Percentiles rank a stretch among this genome's conserved stretches.
Conservation (phyloP, 2,113 vertebrate genomes). For the Lanius ludovicianus region DNA sequence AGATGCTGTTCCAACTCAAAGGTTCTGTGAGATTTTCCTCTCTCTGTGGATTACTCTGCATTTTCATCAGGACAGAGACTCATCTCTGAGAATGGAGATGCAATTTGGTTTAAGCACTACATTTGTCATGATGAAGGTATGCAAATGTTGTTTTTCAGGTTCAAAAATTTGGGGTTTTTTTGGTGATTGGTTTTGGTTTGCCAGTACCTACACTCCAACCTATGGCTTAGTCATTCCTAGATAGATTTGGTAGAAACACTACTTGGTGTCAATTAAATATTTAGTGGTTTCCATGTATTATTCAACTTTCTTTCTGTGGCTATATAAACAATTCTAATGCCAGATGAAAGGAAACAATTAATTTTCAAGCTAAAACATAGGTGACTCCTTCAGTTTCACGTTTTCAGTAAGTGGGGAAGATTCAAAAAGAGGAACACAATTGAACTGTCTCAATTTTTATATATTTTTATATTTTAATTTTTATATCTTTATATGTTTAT, state of each 20-base stretch:
- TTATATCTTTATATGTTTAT: background rate
- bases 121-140: background rate
- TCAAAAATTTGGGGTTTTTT: background rate
- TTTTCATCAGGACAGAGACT: background rate
- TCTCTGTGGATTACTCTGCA: background rate
- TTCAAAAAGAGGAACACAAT: background rate
- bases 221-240: background rate
- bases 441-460: background rate
- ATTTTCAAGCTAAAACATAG: background rate
- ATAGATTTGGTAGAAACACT: background rate
- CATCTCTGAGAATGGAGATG: background rate
- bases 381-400: background rate
- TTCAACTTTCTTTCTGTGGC: background rate
- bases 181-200: background rate
- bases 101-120: slow-evolving; percentile 10
- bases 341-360: background rate
- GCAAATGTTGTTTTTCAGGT: background rate
- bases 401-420: background rate
- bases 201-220: background rate
- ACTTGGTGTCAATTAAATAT: background rate
- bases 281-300: background rate
- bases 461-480: background rate
- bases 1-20: background rate
- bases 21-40: background rate
- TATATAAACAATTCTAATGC: background rate